phyloP scores from a whole-genome alignment of 2,113 vertebrate genomes.

The Dasyprocta punctata region DNA sequence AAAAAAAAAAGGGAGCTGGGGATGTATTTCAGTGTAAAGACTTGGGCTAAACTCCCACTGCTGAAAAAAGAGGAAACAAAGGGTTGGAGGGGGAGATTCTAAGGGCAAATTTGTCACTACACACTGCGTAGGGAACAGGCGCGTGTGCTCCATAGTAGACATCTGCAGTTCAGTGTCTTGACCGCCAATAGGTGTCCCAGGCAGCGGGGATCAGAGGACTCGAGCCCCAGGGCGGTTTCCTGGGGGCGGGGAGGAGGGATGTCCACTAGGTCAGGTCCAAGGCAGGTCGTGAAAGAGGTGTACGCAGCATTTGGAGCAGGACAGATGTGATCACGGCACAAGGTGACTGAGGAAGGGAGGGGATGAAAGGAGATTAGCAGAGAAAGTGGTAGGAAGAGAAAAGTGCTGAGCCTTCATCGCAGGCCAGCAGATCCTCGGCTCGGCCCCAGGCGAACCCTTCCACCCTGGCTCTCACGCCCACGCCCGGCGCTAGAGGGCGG shows the following conservation, averaged over 20 bases:
- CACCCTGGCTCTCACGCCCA: neutral
- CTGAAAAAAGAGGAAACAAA: neutral
- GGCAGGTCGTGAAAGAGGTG: too few species aligned
- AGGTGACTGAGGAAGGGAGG: neutral
- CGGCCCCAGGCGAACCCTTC: too few species aligned
- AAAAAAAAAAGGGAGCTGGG: too few species aligned
- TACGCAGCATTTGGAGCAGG: neutral
- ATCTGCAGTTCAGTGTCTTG: fast-evolving
- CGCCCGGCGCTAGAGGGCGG: too few species aligned
- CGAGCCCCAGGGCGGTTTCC: fast-evolving
- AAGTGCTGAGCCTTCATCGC: fast-evolving
- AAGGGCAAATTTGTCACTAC: neutral
- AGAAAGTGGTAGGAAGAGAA: too few species aligned
- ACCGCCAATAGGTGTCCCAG: fast-evolving
- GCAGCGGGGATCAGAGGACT: neutral
- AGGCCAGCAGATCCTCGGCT: too few species aligned
- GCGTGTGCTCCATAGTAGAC: neutral
- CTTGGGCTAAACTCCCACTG: neutral
- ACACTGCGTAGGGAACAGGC: neutral
- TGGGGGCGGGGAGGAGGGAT: fast-evolving
- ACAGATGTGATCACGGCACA: too few species aligned
- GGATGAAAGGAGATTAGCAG: fast-evolving
- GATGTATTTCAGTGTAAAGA: neutral
- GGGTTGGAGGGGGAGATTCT: neutral
- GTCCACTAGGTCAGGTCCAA: neutral